phyloP scores from a whole-genome alignment of 2,888 invertebrate genomes.

The Celastrina argiolus region DNA sequence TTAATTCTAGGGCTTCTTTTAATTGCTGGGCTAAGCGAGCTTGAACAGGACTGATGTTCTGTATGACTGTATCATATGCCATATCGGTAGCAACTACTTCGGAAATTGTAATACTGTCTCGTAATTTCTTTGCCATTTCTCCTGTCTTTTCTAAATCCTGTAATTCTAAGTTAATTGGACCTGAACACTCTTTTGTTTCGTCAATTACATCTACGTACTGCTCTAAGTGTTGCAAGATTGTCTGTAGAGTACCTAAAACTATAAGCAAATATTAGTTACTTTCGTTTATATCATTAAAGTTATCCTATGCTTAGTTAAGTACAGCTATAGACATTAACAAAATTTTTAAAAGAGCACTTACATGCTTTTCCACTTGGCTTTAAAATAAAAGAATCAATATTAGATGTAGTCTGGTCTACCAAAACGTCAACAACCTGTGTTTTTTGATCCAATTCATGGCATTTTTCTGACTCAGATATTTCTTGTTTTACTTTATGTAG shows the following conservation, averaged over 20 bases:
- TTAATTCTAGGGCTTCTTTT: slow-evolving; percentile 46
- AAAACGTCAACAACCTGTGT: not conserved
- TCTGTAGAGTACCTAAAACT: slow-evolving; percentile 47
- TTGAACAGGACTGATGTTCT: slow-evolving; percentile 37
- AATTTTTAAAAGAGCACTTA: not conserved
- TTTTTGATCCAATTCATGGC: not conserved
- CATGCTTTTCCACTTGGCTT: not conserved
- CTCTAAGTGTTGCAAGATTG: slow-evolving; percentile 51
- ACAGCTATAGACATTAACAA: too few species aligned
- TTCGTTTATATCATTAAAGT: not conserved
- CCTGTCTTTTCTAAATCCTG: slow-evolving; percentile 50
- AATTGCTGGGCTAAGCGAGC: slow-evolving; percentile 46
- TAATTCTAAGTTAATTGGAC: slow-evolving; percentile 44
- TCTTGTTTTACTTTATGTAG: not conserved
- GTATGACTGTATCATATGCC: slow-evolving; percentile 26
- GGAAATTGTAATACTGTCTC: slow-evolving; percentile 41
- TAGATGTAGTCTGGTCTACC: not conserved
- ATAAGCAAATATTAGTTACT: not conserved
- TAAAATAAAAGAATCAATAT: not conserved
- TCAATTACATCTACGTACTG: slow-evolving; percentile 58
- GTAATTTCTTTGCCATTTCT: slow-evolving; percentile 50
- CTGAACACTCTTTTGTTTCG: slow-evolving; percentile 52
- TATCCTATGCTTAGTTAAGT: not conserved
- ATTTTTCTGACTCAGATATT: not conserved
- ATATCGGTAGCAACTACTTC: slow-evolving; percentile 32